Evolutionary conservation across 2,797 vertebrate genomes (phyloP).

Genomic region (Xiphophorus birchmanni): DNA sequence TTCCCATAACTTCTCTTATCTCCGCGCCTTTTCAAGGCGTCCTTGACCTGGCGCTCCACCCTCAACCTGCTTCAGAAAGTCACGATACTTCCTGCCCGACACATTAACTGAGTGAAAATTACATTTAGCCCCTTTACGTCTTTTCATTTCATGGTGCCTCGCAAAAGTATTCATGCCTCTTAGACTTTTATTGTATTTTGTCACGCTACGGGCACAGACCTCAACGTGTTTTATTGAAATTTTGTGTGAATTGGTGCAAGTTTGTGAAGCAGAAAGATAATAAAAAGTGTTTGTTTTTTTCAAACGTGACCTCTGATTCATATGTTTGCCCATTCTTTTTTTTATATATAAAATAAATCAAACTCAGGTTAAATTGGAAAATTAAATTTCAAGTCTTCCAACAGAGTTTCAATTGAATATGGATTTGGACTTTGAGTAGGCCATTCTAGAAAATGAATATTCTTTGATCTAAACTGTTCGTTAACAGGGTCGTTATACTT

Average conservation of each 20-base stretch:
- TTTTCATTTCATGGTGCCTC: neutral
- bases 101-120: constrained; percentile 43
- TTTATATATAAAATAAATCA: neutral
- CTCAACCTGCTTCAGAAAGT: constrained; percentile 19
- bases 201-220: neutral
- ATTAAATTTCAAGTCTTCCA: neutral
- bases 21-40: constrained; percentile 15
- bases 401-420: neutral
- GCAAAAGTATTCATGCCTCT: neutral
- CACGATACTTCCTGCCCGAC: constrained; percentile 34
- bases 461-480: neutral
- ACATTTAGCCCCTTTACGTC: constrained; percentile 9
- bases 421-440: neutral
- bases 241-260: neutral
- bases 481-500: neutral
- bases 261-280: neutral
- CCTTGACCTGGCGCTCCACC: constrained; percentile 22
- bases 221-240: neutral
- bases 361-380: neutral
- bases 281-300: neutral
- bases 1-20: constrained; percentile 42
- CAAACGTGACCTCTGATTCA: neutral
- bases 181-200: neutral
- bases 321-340: neutral
- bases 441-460: neutral